Percentiles rank a stretch among this genome's conserved stretches.
phyloP scores from a whole-genome alignment of 2,888 invertebrate species.

The Lasioglossum figueresi region DNA sequence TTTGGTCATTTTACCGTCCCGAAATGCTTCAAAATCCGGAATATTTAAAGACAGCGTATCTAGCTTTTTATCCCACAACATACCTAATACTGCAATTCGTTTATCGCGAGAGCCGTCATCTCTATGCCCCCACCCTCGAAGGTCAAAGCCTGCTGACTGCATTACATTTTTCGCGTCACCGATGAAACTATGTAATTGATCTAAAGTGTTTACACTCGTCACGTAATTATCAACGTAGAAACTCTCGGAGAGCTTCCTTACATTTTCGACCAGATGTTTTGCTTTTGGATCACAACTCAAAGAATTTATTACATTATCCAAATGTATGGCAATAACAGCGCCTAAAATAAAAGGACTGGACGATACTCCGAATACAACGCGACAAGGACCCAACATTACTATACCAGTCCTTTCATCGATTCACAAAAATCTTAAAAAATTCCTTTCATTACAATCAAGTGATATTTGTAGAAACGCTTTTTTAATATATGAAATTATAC shows the following conservation, averaged over 20 bases:
- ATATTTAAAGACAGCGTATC: neutral
- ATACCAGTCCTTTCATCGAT: conserved; percentile 13
- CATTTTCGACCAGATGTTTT: neutral
- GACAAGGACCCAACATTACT: conserved; percentile 54
- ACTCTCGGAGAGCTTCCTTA: neutral
- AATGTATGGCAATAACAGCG: conserved; percentile 67
- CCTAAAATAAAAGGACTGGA: conserved; percentile 69
- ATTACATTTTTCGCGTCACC: neutral
- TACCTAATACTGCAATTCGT: neutral
- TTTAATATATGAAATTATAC: conserved; percentile 12
- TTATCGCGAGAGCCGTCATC: neutral
- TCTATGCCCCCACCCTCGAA: conserved; percentile 27
- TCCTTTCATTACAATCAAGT: neutral
- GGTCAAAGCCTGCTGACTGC: conserved; percentile 8
- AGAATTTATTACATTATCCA: conserved; percentile 22
- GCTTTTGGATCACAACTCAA: neutral
- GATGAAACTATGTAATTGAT: neutral
- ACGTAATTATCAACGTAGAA: conserved; percentile 29
- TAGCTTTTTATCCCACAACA: neutral
- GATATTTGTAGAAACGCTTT: conserved; percentile 29
- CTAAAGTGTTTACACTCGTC: neutral
- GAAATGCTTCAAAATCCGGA: neutral
- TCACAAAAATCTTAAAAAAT: conserved; percentile 70
- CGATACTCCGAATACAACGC: conserved; percentile 71
- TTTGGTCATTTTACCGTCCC: neutral